Evolutionary conservation across 2,797 vertebrate species (phyloP).

Genomic region (Natrix natrix): DNA sequence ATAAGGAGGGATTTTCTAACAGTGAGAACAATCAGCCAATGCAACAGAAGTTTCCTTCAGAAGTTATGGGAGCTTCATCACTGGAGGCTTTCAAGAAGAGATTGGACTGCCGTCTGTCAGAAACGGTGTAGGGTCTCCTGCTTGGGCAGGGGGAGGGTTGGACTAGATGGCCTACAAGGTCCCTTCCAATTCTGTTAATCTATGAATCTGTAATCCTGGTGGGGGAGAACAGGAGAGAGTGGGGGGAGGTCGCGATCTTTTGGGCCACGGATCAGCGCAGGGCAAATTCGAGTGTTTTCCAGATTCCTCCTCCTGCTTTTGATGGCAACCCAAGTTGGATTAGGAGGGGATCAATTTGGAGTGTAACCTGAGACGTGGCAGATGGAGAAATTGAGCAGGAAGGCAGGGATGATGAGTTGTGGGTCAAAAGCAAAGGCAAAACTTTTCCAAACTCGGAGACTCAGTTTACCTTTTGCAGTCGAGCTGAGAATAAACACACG

Average conservation of each 20-base stretch:
- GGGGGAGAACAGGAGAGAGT: too few relatives aligned
- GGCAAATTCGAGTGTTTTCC: slow-evolving; percentile 26
- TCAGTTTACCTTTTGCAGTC: not conserved
- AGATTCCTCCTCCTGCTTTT: slow-evolving; percentile 53
- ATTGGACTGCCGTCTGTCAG: too few relatives aligned
- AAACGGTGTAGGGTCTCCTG: too few relatives aligned
- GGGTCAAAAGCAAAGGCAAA: slow-evolving; percentile 58
- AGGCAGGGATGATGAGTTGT: slow-evolving; percentile 19
- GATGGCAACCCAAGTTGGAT: slow-evolving; percentile 65
- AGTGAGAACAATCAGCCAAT: too few relatives aligned
- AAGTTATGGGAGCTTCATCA: too few relatives aligned
- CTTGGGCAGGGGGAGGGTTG: too few relatives aligned
- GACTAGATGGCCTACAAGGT: too few relatives aligned
- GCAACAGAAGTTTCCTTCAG: too few relatives aligned
- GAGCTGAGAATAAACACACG: slow-evolving; percentile 13
- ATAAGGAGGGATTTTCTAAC: too few relatives aligned
- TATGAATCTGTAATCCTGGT: too few relatives aligned
- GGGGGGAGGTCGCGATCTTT: not conserved
- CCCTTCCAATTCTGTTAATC: too few relatives aligned
- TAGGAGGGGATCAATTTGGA: slow-evolving; percentile 56
- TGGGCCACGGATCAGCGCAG: not conserved
- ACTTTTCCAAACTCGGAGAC: slow-evolving; percentile 5
- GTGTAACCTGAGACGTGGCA: slow-evolving; percentile 66
- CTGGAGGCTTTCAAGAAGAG: too few relatives aligned
- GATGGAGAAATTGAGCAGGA: slow-evolving; percentile 56